A percentile compares a stretch with the other conserved stretches of the same genome.
Conservation (phyloP, 2,888 invertebrate genomes). For the Gnatocerus cornutus region DNA sequence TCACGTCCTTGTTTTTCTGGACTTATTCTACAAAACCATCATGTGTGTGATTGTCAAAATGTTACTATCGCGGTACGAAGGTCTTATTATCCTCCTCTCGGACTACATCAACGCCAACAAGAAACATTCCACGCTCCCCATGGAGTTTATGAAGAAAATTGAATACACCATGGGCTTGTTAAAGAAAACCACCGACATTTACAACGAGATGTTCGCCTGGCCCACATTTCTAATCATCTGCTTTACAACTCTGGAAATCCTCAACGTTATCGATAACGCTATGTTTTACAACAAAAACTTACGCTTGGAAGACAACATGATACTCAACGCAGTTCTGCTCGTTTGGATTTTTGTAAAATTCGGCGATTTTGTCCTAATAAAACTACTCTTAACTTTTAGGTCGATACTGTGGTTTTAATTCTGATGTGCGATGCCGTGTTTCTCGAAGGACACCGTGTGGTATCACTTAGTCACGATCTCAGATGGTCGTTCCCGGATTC, state of each 20-base stretch:
- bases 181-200: background rate
- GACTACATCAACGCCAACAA: background rate
- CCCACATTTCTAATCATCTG: slow-evolving; percentile 2
- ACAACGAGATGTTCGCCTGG: slow-evolving; percentile 18
- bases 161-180: slow-evolving; percentile 4
- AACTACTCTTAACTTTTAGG: slow-evolving; percentile 7
- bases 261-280: background rate
- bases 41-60: slow-evolving; percentile 5
- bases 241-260: slow-evolving; percentile 4
- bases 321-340: background rate
- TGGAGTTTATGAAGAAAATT: background rate
- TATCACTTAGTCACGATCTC: slow-evolving; percentile 8
- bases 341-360: slow-evolving; percentile 12
- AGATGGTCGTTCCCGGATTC: background rate
- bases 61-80: slow-evolving; percentile 1
- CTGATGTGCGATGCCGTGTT: background rate
- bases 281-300: slow-evolving; percentile 12
- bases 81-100: background rate
- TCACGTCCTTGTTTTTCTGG: background rate
- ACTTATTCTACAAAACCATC: background rate
- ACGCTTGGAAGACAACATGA: background rate
- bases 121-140: background rate
- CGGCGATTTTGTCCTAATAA: background rate
- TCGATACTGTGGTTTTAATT: slow-evolving; percentile 2
- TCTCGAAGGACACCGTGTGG: background rate